These are phyloP conservation scores for Poecilobothrus nobilitatus DNA, from an alignment of 2,888 invertebrate genomes.

Conservation along the genomic window DNA sequence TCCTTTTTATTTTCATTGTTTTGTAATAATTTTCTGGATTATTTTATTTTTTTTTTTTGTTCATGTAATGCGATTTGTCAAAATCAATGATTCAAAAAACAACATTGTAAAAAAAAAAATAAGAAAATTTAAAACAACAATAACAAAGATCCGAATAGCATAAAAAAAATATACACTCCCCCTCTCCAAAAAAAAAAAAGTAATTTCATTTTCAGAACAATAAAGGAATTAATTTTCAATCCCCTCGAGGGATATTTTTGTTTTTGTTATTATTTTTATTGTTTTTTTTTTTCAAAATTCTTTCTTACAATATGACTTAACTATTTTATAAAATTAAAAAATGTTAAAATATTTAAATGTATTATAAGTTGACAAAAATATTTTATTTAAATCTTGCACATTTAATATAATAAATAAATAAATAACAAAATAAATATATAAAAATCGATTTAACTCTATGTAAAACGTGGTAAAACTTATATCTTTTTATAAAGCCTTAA, in stretches of 20 bases:
- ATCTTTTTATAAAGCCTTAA: too few relatives aligned
- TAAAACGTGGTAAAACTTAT: too few relatives aligned
- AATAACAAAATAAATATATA: too few relatives aligned
- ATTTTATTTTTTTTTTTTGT: neutral
- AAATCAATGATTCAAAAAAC: conserved; percentile 6
- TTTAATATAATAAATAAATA: too few relatives aligned
- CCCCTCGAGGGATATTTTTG: neutral
- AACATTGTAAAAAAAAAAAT: neutral
- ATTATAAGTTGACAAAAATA: neutral
- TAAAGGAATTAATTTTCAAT: conserved; percentile 1
- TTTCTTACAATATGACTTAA: neutral
- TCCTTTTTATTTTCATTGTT: neutral
- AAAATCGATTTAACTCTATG: too few relatives aligned
- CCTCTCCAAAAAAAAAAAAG: neutral
- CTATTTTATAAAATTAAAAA: neutral
- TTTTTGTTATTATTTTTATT: neutral
- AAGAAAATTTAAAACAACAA: neutral
- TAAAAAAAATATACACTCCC: neutral
- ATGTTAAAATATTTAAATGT: neutral
- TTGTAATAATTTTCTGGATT: neutral
- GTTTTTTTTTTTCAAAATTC: neutral
- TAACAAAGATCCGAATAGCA: neutral
- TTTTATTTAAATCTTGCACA: too few relatives aligned
- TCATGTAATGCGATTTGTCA: conserved; percentile 4
- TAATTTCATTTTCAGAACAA: conserved; percentile 4